A percentile compares a stretch with the other conserved stretches of the same genome.
Evolutionary conservation across 2,113 vertebrate species (phyloP).

Genomic region (Dipodomys ordii): DNA sequence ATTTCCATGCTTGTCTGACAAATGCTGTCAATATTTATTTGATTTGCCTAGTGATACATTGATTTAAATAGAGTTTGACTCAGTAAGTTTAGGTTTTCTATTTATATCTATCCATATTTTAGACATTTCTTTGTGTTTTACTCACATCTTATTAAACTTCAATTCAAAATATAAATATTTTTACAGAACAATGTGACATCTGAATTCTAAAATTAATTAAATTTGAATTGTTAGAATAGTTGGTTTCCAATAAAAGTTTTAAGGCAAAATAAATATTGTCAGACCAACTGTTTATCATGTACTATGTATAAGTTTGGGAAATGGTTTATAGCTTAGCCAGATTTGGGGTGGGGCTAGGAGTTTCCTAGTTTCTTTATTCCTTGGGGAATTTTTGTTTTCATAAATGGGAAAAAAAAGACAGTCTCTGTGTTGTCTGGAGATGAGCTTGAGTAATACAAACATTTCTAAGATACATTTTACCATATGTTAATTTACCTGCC

Average conservation of each 20-base stretch:
- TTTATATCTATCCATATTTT: slow-evolving; percentile 20
- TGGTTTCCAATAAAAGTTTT: slow-evolving; percentile 16
- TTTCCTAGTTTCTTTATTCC: slow-evolving; percentile 62
- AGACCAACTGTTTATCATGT: background rate
- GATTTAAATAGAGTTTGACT: background rate
- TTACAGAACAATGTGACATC: background rate
- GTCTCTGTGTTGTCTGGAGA: slow-evolving; percentile 70
- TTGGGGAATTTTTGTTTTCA: slow-evolving; percentile 61
- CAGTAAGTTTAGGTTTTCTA: background rate
- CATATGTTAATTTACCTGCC: slow-evolving; percentile 59
- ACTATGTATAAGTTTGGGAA: slow-evolving; percentile 1
- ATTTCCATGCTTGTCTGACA: background rate
- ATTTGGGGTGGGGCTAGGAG: background rate
- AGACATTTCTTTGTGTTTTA: background rate
- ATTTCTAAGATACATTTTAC: slow-evolving; percentile 73
- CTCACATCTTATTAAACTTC: background rate
- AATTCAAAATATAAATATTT: background rate
- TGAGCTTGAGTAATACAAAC: slow-evolving; percentile 53
- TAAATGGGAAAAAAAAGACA: background rate
- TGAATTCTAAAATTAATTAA: background rate
- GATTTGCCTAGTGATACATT: background rate
- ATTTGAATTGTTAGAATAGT: background rate
- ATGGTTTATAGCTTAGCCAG: slow-evolving; percentile 17
- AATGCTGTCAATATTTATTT: background rate
- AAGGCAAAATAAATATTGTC: slow-evolving; percentile 17